Evolutionary conservation across 2,888 invertebrate species (phyloP).

Genomic region (Aleiodes alternator): DNA sequence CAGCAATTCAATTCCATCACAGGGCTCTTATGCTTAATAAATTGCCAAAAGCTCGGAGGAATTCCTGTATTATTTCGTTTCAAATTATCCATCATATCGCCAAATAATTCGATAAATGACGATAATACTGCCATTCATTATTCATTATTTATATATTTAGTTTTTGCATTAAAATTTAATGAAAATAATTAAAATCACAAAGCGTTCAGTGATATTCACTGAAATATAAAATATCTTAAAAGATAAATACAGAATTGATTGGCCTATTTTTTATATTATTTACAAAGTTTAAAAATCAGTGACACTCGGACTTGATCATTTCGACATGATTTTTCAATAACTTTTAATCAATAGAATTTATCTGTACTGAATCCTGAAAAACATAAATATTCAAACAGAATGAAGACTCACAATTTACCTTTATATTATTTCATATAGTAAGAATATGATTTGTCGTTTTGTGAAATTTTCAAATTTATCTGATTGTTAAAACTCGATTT

Average conservation of each 20-base stretch:
- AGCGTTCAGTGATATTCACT: slow-evolving; percentile 32
- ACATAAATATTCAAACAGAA: too few relatives aligned
- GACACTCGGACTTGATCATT: too few relatives aligned
- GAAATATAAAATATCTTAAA: slow-evolving; percentile 19
- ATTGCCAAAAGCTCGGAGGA: slow-evolving; percentile 24
- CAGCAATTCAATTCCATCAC: slow-evolving; percentile 4
- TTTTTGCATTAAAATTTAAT: neutral
- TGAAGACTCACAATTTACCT: too few relatives aligned
- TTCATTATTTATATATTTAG: neutral
- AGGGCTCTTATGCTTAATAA: neutral
- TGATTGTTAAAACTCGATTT: slow-evolving; percentile 1
- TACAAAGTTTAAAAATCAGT: too few relatives aligned
- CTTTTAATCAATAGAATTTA: too few relatives aligned
- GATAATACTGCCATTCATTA: neutral
- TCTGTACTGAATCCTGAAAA: too few relatives aligned
- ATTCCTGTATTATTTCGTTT: neutral
- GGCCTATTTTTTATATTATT: too few relatives aligned
- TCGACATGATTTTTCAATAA: too few relatives aligned
- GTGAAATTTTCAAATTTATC: neutral
- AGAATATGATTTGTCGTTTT: neutral
- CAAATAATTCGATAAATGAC: neutral
- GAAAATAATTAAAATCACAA: slow-evolving; percentile 26
- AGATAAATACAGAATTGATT: slow-evolving; percentile 2
- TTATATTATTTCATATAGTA: neutral
- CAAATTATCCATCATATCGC: slow-evolving; percentile 1